Percentiles rank a stretch among this genome's conserved stretches.
Evolutionary conservation across 2,797 vertebrate species (phyloP).

Genomic region (Sebastes dallii): DNA sequence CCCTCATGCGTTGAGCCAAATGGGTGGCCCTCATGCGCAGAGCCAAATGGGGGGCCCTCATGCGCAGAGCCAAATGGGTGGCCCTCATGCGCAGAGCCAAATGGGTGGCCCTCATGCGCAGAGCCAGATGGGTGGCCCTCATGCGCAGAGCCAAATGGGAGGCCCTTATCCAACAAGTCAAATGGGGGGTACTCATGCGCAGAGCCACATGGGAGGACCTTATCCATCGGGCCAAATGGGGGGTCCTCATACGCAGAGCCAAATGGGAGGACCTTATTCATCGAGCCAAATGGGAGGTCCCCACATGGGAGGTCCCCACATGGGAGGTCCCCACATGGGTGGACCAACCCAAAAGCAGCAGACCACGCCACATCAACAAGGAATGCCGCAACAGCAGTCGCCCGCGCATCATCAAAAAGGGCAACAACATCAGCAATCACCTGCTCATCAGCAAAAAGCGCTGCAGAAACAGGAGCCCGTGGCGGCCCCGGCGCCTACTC

Average conservation of each 20-base stretch:
- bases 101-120: conserved; percentile 13
- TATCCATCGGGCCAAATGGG: conserved; percentile 33
- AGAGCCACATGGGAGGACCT: conserved; percentile 48
- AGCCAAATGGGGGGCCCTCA: conserved; percentile 47
- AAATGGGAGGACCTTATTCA: conserved; percentile 9
- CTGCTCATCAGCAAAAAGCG: conserved; percentile 66
- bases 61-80: conserved; percentile 22
- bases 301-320: conserved; percentile 49
- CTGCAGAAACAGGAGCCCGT: conserved; percentile 62
- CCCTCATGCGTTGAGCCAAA: conserved; percentile 51
- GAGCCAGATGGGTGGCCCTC: conserved; percentile 33
- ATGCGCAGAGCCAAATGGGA: conserved; percentile 30
- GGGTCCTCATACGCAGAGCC: not conserved
- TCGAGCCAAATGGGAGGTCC: conserved; percentile 6
- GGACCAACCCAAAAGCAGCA: conserved; percentile 63
- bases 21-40: conserved; percentile 16
- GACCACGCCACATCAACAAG: conserved; percentile 53
- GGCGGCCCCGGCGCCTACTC: conserved; percentile 64
- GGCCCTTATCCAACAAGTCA: conserved; percentile 11
- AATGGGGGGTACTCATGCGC: conserved; percentile 23
- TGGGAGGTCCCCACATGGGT: conserved; percentile 15
- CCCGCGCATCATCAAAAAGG: conserved; percentile 64
- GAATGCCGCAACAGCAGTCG: conserved; percentile 49
- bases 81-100: conserved; percentile 36
- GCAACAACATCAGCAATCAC: conserved; percentile 65